phyloP scores from a whole-genome alignment of 1,140 invertebrate species.

The Magallana gigas region DNA sequence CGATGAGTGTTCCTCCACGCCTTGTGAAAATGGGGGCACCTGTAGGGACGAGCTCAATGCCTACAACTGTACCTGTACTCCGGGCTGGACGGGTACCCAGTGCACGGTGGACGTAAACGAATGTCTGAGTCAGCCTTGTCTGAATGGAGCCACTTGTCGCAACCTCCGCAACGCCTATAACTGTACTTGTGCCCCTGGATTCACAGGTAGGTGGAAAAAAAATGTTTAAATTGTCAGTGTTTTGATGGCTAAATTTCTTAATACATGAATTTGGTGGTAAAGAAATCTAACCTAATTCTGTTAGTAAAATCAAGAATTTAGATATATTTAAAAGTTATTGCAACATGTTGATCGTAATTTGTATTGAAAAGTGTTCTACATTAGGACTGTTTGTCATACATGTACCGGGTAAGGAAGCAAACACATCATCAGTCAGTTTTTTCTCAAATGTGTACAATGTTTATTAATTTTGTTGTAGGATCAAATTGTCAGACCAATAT shows the following conservation, averaged over 20 bases:
- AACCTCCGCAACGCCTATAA: slow-evolving; percentile 51
- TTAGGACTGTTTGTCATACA: no score
- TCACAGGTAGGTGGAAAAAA: slow-evolving; percentile 42
- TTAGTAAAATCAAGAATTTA: no score
- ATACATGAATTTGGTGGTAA: no score
- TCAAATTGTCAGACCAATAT: slow-evolving; percentile 61
- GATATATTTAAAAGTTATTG: no score
- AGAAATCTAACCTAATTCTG: no score
- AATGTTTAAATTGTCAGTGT: no score
- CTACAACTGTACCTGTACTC: slow-evolving; percentile 57
- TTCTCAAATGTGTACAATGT: not conserved
- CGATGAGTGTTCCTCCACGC: slow-evolving; percentile 45
- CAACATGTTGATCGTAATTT: no score
- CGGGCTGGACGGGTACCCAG: slow-evolving; percentile 55
- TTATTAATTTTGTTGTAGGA: slow-evolving; percentile 32
- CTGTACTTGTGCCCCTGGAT: slow-evolving; percentile 58
- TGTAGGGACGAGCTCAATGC: slow-evolving; percentile 50
- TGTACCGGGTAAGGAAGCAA: no score
- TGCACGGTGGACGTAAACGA: slow-evolving; percentile 50
- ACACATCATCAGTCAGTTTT: no score
- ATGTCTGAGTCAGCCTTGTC: not conserved
- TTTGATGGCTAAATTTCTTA: no score
- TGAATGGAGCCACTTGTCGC: not conserved
- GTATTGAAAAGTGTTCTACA: no score
- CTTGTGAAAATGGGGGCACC: slow-evolving; percentile 53